Evolutionary conservation across 35 echinoderm and acorn worm species (phyloP).

Genomic region (Diadema setosum): DNA sequence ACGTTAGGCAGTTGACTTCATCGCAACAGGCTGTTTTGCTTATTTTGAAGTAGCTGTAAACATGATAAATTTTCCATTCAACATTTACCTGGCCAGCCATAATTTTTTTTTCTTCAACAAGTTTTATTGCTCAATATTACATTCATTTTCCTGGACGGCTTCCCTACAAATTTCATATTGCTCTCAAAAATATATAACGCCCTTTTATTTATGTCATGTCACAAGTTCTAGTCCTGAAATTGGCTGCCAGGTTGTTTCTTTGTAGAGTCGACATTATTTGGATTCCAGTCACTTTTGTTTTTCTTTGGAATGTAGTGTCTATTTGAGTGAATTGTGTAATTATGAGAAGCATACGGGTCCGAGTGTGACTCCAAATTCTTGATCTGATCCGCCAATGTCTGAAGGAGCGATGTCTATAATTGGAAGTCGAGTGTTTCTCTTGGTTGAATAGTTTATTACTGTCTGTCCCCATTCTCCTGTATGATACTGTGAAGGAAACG

Average conservation of each 20-base stretch:
- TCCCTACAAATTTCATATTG: not conserved
- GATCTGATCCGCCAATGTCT: conserved; percentile 66
- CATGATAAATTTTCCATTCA: too few species aligned
- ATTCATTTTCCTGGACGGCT: not conserved
- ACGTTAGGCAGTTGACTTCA: too few species aligned
- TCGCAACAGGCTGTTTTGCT: too few species aligned
- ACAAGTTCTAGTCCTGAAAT: not conserved
- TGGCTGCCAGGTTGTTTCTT: not conserved
- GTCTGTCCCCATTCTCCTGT: conserved; percentile 62
- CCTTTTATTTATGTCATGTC: not conserved
- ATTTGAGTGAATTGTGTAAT: too few species aligned
- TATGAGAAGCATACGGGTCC: conserved; percentile 93
- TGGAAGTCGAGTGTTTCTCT: conserved; percentile 76
- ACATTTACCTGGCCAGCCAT: too few species aligned
- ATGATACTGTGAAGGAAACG: not conserved
- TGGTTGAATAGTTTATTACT: conserved; percentile 63
- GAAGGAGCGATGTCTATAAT: conserved; percentile 74
- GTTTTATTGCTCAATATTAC: too few species aligned
- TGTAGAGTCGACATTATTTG: too few species aligned
- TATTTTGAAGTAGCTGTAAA: too few species aligned
- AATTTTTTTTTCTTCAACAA: too few species aligned
- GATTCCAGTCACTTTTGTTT: too few species aligned
- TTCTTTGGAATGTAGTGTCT: too few species aligned
- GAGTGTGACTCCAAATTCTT: conserved; percentile 86
- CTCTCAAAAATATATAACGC: not conserved